phyloP scores from a whole-genome alignment of 1,140 invertebrate species.

The Subanguina moxae region DNA sequence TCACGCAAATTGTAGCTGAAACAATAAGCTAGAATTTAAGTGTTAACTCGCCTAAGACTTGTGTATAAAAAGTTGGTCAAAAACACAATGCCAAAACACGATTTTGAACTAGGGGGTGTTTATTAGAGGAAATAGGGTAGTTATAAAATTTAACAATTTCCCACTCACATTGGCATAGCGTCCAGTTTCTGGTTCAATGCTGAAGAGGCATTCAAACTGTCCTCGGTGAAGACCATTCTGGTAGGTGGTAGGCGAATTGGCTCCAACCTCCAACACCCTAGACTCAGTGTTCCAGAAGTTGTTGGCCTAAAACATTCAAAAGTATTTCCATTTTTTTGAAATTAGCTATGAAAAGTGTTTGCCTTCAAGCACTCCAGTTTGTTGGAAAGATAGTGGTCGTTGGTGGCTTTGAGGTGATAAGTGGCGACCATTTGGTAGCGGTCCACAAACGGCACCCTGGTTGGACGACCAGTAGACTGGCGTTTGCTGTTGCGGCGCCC shows the following conservation, averaged over 20 bases:
- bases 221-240: constrained; percentile 1
- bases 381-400: neutral
- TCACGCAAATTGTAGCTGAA: too few species aligned
- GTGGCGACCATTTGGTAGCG: constrained; percentile 32
- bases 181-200: constrained; percentile 27
- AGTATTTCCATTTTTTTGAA: too few species aligned
- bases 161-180: constrained; percentile 29
- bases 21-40: too few species aligned
- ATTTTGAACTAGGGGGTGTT: too few species aligned
- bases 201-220: neutral
- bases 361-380: constrained; percentile 5
- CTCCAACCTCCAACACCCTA: constrained; percentile 8
- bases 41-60: too few species aligned
- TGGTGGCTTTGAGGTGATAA: constrained; percentile 14
- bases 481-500: constrained; percentile 5
- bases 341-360: too few species aligned
- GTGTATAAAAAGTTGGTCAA: too few species aligned
- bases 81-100: too few species aligned
- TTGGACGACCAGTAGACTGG: neutral
- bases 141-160: too few species aligned
- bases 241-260: neutral
- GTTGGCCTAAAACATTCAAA: constrained; percentile 17
- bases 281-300: constrained; percentile 42
- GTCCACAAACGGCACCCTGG: constrained; percentile 28
- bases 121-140: too few species aligned